Percentiles rank a stretch among this genome's conserved stretches.
Evolutionary conservation across 2,888 invertebrate genomes (phyloP).

Genomic region (Macrostomum cliftonense): DNA sequence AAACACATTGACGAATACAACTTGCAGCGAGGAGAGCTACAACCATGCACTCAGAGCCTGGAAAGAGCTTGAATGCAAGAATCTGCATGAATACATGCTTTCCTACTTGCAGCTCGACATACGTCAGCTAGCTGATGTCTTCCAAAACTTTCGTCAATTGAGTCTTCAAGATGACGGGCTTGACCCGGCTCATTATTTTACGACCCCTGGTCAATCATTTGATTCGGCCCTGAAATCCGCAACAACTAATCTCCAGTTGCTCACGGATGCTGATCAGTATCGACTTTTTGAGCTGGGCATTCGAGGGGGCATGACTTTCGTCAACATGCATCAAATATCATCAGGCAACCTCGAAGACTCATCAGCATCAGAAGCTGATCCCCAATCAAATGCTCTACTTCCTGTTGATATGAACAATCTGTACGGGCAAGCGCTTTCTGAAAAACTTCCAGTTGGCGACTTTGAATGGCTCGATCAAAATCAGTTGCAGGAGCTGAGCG

Average conservation of each 20-base stretch:
- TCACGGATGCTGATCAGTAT: constrained; percentile 20
- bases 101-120: constrained; percentile 18
- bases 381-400: constrained; percentile 17
- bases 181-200: constrained; percentile 20
- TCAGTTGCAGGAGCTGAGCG: constrained; percentile 21
- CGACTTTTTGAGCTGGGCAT: constrained; percentile 14
- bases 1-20: constrained; percentile 14
- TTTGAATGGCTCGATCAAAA: constrained; percentile 17
- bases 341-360: no score
- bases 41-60: constrained; percentile 16
- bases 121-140: constrained; percentile 22
- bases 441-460: constrained; percentile 18
- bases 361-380: no score
- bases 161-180: constrained; percentile 17
- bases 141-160: constrained; percentile 22
- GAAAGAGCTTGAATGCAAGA: constrained; percentile 13
- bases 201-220: constrained; percentile 22
- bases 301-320: constrained; percentile 14
- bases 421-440: constrained; percentile 21
- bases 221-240: constrained; percentile 21
- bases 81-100: constrained; percentile 18
- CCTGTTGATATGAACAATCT: constrained; percentile 18
- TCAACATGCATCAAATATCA: constrained; percentile 13
- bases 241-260: constrained; percentile 16
- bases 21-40: constrained; percentile 15